Percentiles rank a stretch among this genome's conserved stretches.
Conservation (phyloP, 2,888 invertebrate species). For the Tethea ocularis region DNA sequence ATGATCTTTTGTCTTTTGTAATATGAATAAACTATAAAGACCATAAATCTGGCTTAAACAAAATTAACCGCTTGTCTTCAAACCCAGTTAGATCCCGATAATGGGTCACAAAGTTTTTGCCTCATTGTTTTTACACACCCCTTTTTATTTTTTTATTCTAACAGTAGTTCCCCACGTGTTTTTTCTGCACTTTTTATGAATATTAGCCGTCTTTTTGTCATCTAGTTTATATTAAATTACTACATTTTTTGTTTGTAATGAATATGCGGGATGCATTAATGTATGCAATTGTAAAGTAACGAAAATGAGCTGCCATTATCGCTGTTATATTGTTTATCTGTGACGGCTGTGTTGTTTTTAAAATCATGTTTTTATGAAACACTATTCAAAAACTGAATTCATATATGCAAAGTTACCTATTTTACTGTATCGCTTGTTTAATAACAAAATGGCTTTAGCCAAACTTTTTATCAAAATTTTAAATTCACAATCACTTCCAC, state of each 20-base stretch:
- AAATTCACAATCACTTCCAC: slow-evolving; percentile 58
- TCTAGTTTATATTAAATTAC: slow-evolving; percentile 83
- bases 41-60: slow-evolving; percentile 70
- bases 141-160: slow-evolving; percentile 52
- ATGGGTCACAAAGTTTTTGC: slow-evolving; percentile 60
- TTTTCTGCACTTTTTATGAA: slow-evolving; percentile 67
- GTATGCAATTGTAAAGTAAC: slow-evolving; percentile 63
- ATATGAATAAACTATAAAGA: slow-evolving; percentile 19
- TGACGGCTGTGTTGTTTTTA: slow-evolving; percentile 39
- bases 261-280: slow-evolving; percentile 76
- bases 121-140: slow-evolving; percentile 73
- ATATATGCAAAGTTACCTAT: no score
- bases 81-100: slow-evolving; percentile 71
- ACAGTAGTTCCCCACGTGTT: slow-evolving; percentile 62
- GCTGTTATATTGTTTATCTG: slow-evolving; percentile 46
- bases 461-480: slow-evolving; percentile 11
- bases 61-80: slow-evolving; percentile 76
- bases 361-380: slow-evolving; percentile 20
- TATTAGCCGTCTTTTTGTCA: slow-evolving; percentile 78
- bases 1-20: background rate
- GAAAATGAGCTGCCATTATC: slow-evolving; percentile 74
- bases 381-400: no score
- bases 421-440: no score
- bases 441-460: background rate
- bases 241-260: slow-evolving; percentile 73